Percentiles rank a stretch among this genome's conserved stretches.
Conservation (phyloP, 2,113 vertebrate species). For the Brachypodius melanocephalos region DNA sequence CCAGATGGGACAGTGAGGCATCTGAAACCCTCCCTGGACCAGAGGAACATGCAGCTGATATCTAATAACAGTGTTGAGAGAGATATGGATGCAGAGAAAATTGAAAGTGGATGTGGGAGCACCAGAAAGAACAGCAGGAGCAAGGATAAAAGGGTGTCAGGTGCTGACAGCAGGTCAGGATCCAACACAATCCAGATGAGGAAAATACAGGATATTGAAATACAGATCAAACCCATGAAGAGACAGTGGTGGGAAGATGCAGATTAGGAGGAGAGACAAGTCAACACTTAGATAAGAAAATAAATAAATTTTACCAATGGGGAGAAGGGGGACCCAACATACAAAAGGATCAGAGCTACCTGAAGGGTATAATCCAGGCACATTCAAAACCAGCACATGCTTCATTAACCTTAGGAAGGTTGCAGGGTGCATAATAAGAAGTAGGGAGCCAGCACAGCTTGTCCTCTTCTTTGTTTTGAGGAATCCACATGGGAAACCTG, state of each 20-base stretch:
- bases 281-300: neutral
- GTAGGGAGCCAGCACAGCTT: neutral
- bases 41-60: neutral
- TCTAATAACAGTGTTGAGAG: neutral
- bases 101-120: neutral
- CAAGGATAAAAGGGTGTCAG: neutral
- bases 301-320: neutral
- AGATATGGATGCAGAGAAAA: rapidly evolving
- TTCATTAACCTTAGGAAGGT: neutral
- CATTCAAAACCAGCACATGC: neutral
- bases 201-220: neutral
- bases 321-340: rapidly evolving
- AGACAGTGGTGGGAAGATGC: neutral
- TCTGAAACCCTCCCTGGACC: neutral
- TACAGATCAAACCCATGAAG: neutral
- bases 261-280: neutral
- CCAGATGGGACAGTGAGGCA: neutral
- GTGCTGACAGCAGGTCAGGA: neutral
- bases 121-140: neutral
- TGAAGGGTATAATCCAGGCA: neutral
- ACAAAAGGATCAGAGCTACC: neutral
- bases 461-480: neutral
- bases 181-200: neutral
- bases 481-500: neutral
- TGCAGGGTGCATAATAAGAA: neutral